A percentile compares a stretch with the other conserved stretches of the same genome.
Conservation (phyloP, 2,113 vertebrate species). For the Ginglymostoma cirratum region DNA sequence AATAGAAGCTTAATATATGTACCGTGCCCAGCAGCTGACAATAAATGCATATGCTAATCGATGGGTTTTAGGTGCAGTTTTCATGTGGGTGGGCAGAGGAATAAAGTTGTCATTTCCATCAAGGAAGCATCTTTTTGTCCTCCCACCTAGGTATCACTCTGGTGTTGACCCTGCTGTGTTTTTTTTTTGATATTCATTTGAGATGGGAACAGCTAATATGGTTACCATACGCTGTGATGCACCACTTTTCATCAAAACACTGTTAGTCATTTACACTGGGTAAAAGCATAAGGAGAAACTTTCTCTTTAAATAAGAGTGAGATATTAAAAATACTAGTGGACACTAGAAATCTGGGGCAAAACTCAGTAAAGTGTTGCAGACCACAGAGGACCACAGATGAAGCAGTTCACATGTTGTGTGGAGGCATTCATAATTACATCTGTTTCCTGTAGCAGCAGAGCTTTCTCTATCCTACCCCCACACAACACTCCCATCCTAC, state of each 20-base stretch:
- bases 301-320: background rate
- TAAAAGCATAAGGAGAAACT: background rate
- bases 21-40: background rate
- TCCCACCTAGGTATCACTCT: background rate
- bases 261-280: background rate
- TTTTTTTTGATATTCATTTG: background rate
- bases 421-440: background rate
- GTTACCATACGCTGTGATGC: background rate
- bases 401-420: background rate
- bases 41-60: background rate
- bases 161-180: background rate
- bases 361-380: background rate
- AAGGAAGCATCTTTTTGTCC: background rate
- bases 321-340: background rate
- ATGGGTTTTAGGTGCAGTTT: background rate
- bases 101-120: background rate
- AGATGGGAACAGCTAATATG: background rate
- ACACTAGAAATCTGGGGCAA: background rate
- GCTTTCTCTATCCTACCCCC: background rate
- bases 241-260: background rate
- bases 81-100: background rate
- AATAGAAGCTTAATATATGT: background rate
- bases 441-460: constrained; percentile 27
- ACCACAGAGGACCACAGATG: background rate
- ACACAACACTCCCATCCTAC: background rate